Evolutionary conservation across 2,888 invertebrate species (phyloP).

Genomic region (Drosophila kokeensis): DNA sequence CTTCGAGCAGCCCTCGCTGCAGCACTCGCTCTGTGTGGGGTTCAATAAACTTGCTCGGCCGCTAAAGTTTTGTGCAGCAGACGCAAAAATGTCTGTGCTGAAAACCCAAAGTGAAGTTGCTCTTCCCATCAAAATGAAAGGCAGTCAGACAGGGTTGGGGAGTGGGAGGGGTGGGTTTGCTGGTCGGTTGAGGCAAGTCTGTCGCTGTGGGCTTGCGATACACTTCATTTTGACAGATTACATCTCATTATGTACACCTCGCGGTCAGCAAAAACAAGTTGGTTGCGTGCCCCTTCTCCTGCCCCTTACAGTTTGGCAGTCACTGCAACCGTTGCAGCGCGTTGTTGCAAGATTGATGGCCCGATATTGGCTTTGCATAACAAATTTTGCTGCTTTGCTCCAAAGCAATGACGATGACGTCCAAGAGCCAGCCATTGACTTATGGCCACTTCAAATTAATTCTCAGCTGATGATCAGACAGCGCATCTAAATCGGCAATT

Average conservation of each 20-base stretch:
- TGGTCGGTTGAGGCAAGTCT: slow-evolving; percentile 12
- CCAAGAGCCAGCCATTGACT: slow-evolving; percentile 49
- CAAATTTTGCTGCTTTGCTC: slow-evolving; percentile 22
- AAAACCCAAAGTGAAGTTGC: slow-evolving; percentile 41
- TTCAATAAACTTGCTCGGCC: slow-evolving; percentile 68
- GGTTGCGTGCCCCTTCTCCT: slow-evolving; percentile 42
- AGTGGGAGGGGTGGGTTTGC: background rate
- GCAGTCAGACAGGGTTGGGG: slow-evolving; percentile 3
- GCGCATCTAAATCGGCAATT: slow-evolving; percentile 3
- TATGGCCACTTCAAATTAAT: slow-evolving; percentile 77
- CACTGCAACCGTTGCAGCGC: slow-evolving; percentile 41
- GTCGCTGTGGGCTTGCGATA: slow-evolving; percentile 66
- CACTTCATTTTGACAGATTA: slow-evolving; percentile 84
- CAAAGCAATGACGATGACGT: slow-evolving; percentile 45
- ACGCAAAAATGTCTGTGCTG: slow-evolving; percentile 35
- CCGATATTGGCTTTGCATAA: slow-evolving; percentile 73
- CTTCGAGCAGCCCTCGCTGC: slow-evolving; percentile 12
- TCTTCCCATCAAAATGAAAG: slow-evolving; percentile 26
- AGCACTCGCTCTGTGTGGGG: slow-evolving; percentile 48
- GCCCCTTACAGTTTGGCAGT: slow-evolving; percentile 51
- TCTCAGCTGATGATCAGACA: slow-evolving; percentile 34
- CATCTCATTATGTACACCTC: slow-evolving; percentile 83
- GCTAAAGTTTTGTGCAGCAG: slow-evolving; percentile 48
- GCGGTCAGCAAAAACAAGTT: slow-evolving; percentile 70
- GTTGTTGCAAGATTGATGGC: slow-evolving; percentile 67